Percentiles rank a stretch among this genome's conserved stretches.
Evolutionary conservation across 2,113 vertebrate genomes (phyloP).

Genomic region (Forbesichthys agassizii): DNA sequence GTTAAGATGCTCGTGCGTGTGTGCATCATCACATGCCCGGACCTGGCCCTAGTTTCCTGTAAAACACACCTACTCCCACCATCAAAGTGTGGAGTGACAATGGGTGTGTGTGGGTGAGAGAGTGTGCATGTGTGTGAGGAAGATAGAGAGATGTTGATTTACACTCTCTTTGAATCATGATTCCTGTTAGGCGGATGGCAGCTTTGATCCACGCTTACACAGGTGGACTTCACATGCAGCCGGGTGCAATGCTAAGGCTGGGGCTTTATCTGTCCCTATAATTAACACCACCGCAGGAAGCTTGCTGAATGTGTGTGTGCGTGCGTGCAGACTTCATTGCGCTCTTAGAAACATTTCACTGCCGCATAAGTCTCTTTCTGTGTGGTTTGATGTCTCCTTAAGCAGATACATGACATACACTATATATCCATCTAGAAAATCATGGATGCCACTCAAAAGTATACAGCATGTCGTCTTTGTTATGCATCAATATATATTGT

Average conservation of each 20-base stretch:
- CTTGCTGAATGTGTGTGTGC: constrained; percentile 17
- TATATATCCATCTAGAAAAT: no score
- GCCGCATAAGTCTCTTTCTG: no score
- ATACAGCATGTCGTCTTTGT: no score
- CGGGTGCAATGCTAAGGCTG: constrained; percentile 38
- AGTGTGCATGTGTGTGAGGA: constrained; percentile 21
- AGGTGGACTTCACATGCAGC: constrained; percentile 64
- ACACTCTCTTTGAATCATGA: constrained; percentile 69
- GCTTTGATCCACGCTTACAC: constrained; percentile 70
- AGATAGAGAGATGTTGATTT: constrained; percentile 65
- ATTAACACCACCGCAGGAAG: constrained; percentile 63
- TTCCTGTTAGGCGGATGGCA: constrained; percentile 49
- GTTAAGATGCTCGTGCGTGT: not conserved
- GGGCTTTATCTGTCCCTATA: constrained; percentile 64
- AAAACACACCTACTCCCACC: constrained; percentile 60
- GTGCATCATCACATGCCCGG: constrained; percentile 57
- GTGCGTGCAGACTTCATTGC: not conserved
- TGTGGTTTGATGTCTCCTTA: no score
- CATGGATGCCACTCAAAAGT: no score
- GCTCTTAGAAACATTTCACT: no score
- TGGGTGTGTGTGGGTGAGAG: constrained; percentile 4
- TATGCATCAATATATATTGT: no score
- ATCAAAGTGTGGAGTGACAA: constrained; percentile 50
- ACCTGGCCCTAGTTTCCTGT: constrained; percentile 63
- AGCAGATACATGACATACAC: no score